phyloP scores from a whole-genome alignment of 1,140 invertebrate genomes.

The Dolichoris vasculosae region DNA sequence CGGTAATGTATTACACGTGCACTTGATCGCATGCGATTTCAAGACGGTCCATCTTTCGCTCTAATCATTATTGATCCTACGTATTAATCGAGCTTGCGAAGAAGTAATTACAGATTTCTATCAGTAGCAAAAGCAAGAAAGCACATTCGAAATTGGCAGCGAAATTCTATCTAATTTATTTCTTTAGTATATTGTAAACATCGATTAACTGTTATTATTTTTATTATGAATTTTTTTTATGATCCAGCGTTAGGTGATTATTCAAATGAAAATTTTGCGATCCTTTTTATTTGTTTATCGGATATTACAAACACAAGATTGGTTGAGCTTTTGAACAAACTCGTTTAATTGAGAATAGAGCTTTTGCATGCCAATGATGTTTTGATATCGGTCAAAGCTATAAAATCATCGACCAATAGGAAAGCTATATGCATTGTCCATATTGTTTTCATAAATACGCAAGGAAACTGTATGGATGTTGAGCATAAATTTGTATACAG shows the following conservation, averaged over 20 bases:
- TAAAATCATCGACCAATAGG: neutral
- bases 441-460: neutral
- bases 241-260: neutral
- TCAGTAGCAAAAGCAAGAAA: neutral
- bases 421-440: neutral
- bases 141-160: neutral
- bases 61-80: neutral
- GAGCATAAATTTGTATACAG: neutral
- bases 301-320: neutral
- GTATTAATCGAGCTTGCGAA: neutral
- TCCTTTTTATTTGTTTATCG: neutral
- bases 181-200: neutral
- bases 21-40: neutral
- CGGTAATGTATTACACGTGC: neutral
- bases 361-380: neutral
- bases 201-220: neutral
- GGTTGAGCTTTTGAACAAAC: neutral
- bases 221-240: neutral
- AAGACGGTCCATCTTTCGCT: neutral
- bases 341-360: neutral
- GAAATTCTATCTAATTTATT: neutral
- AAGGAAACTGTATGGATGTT: neutral
- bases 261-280: neutral
- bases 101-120: neutral
- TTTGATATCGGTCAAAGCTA: neutral